A percentile compares a stretch with the other conserved stretches of the same genome.
These are phyloP conservation scores for Strix aluco DNA, from an alignment of 2,113 vertebrate species.

Conservation along the genomic window DNA sequence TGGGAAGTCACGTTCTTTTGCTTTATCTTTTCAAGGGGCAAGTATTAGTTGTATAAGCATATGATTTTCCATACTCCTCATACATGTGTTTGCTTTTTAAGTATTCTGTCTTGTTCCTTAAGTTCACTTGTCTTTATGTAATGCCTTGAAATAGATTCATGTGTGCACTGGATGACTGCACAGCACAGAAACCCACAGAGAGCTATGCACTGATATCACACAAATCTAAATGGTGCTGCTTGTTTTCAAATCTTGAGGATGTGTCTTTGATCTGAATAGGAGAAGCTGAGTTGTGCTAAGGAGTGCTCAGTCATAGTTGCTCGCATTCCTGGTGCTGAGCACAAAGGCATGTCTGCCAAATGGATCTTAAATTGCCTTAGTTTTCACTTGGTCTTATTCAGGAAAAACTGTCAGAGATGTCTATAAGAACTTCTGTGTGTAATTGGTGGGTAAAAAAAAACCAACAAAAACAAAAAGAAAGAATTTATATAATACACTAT, in stretches of 20 bases:
- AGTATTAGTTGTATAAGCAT: constrained; percentile 1
- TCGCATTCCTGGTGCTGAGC: not conserved
- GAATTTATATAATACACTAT: not conserved
- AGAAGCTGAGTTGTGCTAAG: not conserved
- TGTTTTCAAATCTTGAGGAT: not conserved
- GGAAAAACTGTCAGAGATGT: not conserved
- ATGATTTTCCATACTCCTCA: not conserved
- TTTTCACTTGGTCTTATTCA: not conserved
- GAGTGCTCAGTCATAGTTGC: not conserved
- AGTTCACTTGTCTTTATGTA: not conserved
- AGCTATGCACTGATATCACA: not conserved
- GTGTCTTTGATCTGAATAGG: not conserved
- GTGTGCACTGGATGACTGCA: not conserved
- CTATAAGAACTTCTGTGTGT: not conserved
- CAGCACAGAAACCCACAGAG: not conserved
- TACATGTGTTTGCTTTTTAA: constrained; percentile 29
- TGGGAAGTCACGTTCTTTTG: constrained; percentile 20
- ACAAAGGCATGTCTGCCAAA: not conserved
- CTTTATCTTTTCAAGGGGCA: constrained; percentile 20
- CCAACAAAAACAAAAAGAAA: not conserved
- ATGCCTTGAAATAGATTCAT: not conserved
- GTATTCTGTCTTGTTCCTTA: not conserved
- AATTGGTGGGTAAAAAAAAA: not conserved
- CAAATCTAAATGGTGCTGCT: not conserved
- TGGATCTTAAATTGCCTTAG: not conserved